Evolutionary conservation across 2,888 invertebrate genomes (phyloP), one percentile per base, ranked within the genome.

Genomic region (Macrosiphum euphorbiae): DNA sequence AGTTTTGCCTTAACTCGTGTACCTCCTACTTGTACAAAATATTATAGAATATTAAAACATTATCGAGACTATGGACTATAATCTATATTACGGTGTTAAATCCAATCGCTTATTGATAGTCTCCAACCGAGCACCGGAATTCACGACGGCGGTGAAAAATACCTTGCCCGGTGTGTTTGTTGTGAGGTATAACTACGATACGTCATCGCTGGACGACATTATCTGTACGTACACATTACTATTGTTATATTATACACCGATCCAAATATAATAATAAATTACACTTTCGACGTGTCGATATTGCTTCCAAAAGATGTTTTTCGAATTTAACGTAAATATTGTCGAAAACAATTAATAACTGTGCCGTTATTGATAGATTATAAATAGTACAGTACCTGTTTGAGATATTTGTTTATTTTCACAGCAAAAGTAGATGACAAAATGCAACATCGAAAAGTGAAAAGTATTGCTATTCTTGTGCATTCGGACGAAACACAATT

Each of bases 361-460:
- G 35, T 35, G 13, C 67, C 7, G 2, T 67, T 67, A n/a, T 67
- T 16, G n/a, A 13, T n/a, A 16, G 16, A 67, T 35, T 67, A n/a
- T n/a, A 67, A 67, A 16, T 1, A 16, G 16, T 20, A 20, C 2
- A 78, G 35, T 78, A 55, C 1, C 16, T 55, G 8, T 78, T 35
- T 35, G 3, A 67, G 10, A 67, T 35, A 24, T 67, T 67, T 88
- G 52, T 67, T 58, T 90, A 24, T 92, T 88, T 88, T 92, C 61
- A n/a, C 61, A 94, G 94, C 94, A 13, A 94, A 94, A 94, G n/a
- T 94, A 35, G 94, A 94, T 41, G 94, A 94, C 41, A 94, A 94
- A 90, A 94, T 94, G 94, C 90, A 94, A 52, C 94, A 90, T 47
- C 85, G 94, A 67, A 94, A 94, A 90, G 94, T 94, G 61, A 94